Conservation (phyloP, 2,113 vertebrate genomes). For the Chaetodon trifascialis region DNA sequence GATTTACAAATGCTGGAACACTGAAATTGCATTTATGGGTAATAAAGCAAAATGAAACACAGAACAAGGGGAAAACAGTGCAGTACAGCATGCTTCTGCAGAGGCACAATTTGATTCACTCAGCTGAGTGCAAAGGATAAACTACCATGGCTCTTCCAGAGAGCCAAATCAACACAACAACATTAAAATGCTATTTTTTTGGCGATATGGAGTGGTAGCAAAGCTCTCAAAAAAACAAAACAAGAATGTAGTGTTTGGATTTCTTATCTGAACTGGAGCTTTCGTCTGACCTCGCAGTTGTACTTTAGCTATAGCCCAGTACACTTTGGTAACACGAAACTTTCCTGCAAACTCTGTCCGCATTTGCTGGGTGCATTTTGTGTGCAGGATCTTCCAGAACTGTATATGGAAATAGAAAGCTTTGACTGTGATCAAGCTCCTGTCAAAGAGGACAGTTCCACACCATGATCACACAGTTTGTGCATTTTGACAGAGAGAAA, state of each 20-base stretch:
- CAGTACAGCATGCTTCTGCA: not conserved
- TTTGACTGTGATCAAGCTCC: not conserved
- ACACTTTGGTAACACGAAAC: not conserved
- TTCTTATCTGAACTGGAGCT: not conserved
- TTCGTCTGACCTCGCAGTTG: not conserved
- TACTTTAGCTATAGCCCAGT: not conserved
- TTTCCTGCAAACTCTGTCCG: not conserved
- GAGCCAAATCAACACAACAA: not conserved
- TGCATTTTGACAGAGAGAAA: constrained; percentile 5
- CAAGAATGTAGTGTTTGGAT: not conserved
- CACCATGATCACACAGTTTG: not conserved
- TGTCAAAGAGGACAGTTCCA: constrained; percentile 3
- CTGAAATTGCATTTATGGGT: not conserved
- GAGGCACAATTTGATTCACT: too few relatives aligned
- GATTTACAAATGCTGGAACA: not conserved
- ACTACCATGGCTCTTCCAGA: too few relatives aligned
- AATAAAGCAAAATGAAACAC: not conserved
- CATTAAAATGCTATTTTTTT: too few relatives aligned
- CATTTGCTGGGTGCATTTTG: not conserved
- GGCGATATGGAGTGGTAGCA: not conserved
- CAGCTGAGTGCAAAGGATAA: too few relatives aligned
- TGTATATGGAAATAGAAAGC: not conserved
- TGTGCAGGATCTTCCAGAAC: not conserved
- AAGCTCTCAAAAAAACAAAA: not conserved
- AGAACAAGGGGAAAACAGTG: not conserved